Percentiles rank a stretch among this genome's conserved stretches.
Evolutionary conservation across 2,113 vertebrate genomes (phyloP).

Genomic region (Taurulus bubalis): DNA sequence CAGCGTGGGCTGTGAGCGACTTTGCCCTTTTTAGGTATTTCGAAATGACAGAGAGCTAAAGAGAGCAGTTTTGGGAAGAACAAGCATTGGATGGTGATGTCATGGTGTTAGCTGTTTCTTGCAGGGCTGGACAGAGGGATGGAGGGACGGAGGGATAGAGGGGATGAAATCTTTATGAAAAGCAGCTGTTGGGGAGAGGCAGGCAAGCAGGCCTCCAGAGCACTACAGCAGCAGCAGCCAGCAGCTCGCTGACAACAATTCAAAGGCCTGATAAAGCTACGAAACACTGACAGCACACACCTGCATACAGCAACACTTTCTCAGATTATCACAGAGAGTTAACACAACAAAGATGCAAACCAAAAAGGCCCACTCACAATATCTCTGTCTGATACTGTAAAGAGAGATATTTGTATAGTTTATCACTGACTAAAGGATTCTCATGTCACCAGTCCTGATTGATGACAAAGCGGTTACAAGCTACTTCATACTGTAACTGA

Average conservation of each 20-base stretch:
- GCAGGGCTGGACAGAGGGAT: slow-evolving; percentile 65
- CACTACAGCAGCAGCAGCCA: slow-evolving; percentile 31
- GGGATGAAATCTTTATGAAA: slow-evolving; percentile 80
- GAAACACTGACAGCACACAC: slow-evolving; percentile 46
- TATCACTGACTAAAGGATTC: neutral
- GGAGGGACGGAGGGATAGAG: slow-evolving; percentile 58
- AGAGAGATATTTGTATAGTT: neutral
- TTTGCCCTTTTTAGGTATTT: slow-evolving; percentile 75
- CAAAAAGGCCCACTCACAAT: neutral
- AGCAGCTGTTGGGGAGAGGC: slow-evolving; percentile 81
- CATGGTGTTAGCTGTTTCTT: slow-evolving; percentile 74
- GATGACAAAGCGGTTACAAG: neutral
- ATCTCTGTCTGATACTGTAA: neutral
- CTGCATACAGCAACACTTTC: neutral
- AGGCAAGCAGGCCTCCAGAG: slow-evolving; percentile 50
- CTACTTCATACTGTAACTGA: neutral
- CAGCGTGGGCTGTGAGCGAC: slow-evolving; percentile 29
- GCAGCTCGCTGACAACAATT: slow-evolving; percentile 56
- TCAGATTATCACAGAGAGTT: neutral
- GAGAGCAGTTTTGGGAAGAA: slow-evolving; percentile 42
- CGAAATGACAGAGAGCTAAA: slow-evolving; percentile 53
- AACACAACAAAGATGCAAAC: neutral
- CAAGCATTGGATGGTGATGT: slow-evolving; percentile 77
- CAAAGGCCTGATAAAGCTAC: slow-evolving; percentile 31
- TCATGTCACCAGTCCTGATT: neutral